Conservation (phyloP, 2,113 vertebrate genomes). For the Nesogale talazaci region DNA sequence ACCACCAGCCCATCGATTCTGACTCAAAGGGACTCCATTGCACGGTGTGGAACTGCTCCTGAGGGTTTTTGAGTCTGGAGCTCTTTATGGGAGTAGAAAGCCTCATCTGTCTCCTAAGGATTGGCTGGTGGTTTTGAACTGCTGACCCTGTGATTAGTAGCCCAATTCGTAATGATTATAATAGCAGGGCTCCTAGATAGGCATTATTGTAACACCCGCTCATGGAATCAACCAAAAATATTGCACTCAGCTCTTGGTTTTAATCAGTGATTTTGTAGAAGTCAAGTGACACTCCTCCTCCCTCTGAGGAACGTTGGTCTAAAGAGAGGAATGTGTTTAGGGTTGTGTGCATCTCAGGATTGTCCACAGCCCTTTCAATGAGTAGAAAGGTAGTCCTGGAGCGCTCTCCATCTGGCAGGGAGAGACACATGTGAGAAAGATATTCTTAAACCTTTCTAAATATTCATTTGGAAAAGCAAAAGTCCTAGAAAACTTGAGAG, state of each 20-base stretch:
- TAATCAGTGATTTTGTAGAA: conserved; percentile 1
- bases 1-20: no score
- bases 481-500: conserved; percentile 8
- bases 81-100: no score
- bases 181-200: no score
- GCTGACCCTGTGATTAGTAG: no score
- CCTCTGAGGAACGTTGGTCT: neutral
- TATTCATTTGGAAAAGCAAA: conserved; percentile 50
- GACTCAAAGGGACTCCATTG: no score
- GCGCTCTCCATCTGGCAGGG: neutral
- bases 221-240: neutral
- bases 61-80: no score
- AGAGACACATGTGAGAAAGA: conserved; percentile 31
- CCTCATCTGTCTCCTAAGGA: no score
- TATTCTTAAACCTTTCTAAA: conserved; percentile 38
- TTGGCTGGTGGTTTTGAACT: no score
- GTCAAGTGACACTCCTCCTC: neutral
- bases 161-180: no score
- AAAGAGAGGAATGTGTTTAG: neutral
- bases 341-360: neutral
- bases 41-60: no score
- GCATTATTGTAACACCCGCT: neutral
- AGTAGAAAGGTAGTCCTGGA: neutral
- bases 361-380: neutral
- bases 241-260: neutral